phyloP scores from a whole-genome alignment of 2,888 invertebrate genomes.

The Exocentrus adspersus region DNA sequence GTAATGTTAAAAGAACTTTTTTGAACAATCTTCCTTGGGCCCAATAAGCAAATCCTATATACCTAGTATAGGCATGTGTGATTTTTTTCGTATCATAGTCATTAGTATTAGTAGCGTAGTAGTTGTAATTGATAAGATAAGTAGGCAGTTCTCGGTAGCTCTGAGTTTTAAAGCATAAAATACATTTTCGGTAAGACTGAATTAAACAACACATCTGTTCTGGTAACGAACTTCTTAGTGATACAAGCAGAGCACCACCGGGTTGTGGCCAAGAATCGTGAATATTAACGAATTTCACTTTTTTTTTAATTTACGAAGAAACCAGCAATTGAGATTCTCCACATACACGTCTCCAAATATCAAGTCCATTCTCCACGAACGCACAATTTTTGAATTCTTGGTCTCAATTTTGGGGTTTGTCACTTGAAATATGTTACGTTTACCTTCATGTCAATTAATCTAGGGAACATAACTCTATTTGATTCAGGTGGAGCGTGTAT shows the following conservation, averaged over 20 bases:
- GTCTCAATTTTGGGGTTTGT: conserved; percentile 47
- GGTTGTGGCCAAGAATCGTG: conserved; percentile 40
- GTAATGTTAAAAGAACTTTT: conserved; percentile 53
- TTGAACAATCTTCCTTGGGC: conserved; percentile 66
- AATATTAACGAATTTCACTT: conserved; percentile 5
- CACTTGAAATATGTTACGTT: conserved; percentile 64
- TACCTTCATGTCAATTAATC: conserved; percentile 85
- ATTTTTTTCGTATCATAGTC: conserved; percentile 64
- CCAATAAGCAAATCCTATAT: conserved; percentile 63
- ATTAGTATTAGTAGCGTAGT: conserved; percentile 60
- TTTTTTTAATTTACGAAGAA: not conserved
- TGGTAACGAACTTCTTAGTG: conserved; percentile 62
- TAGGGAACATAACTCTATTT: conserved; percentile 78
- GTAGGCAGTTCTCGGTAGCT: conserved; percentile 47
- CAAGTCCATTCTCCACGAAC: conserved; percentile 31
- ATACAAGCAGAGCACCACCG: conserved; percentile 55
- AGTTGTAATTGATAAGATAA: conserved; percentile 47
- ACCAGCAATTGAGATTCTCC: too few species aligned
- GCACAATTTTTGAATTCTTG: conserved; percentile 47
- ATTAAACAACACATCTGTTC: conserved; percentile 64
- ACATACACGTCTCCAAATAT: not conserved
- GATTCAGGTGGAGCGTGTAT: conserved; percentile 56
- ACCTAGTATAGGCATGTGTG: conserved; percentile 63
- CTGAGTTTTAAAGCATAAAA: conserved; percentile 48
- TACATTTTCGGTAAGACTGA: conserved; percentile 64